Conservation (phyloP, 2,113 vertebrate genomes). For the Stegostoma tigrinum region DNA sequence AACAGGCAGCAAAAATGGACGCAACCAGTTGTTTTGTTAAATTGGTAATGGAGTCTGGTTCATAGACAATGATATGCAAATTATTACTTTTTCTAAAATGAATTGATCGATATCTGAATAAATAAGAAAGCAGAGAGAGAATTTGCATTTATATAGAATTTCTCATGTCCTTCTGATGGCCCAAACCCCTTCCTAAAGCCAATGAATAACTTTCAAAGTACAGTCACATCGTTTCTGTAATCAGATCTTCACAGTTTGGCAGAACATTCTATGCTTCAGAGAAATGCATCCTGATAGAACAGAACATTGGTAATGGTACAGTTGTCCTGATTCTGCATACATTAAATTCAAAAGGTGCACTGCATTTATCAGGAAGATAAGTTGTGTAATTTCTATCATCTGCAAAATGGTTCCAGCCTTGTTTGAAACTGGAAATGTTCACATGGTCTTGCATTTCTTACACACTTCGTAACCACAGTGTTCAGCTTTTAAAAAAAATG, state of each 20-base stretch:
- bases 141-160: not conserved
- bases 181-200: not conserved
- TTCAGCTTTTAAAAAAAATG: not conserved
- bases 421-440: not conserved
- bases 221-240: not conserved
- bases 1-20: not conserved
- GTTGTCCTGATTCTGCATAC: not conserved
- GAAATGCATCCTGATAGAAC: not conserved
- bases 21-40: not conserved
- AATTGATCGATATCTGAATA: not conserved
- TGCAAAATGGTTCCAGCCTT: not conserved
- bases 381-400: not conserved
- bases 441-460: not conserved
- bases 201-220: not conserved
- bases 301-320: not conserved
- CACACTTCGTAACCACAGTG: not conserved
- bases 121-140: not conserved
- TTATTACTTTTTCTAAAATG: not conserved
- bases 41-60: not conserved
- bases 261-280: not conserved
- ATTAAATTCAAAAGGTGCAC: not conserved
- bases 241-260: not conserved
- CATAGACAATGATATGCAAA: not conserved
- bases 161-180: not conserved
- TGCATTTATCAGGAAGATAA: not conserved